A percentile compares a stretch with the other conserved stretches of the same genome.
Conservation (phyloP, 2,888 invertebrate species). For the Tinea semifulvella region DNA sequence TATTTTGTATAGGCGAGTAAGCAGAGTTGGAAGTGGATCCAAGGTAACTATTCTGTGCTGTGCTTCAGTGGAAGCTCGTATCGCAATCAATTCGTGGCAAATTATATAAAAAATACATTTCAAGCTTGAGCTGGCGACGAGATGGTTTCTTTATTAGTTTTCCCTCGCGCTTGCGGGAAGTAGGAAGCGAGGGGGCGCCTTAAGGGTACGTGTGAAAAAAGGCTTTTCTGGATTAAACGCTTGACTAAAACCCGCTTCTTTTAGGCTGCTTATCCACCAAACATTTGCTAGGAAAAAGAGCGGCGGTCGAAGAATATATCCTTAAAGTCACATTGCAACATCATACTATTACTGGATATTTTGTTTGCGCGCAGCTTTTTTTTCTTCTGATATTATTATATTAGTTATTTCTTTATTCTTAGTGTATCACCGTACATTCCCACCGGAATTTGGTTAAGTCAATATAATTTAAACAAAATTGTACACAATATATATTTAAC, state of each 20-base stretch:
- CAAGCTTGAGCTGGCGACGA: constrained; percentile 62
- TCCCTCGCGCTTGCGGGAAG: constrained; percentile 46
- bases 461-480: too few species aligned
- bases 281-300: too few species aligned
- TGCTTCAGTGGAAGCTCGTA: not conserved
- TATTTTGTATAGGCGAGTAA: too few species aligned
- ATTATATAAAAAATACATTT: constrained; percentile 70
- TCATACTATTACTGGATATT: too few species aligned
- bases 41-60: not conserved
- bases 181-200: constrained; percentile 18
- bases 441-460: too few species aligned
- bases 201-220: constrained; percentile 52
- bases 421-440: too few species aligned
- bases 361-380: too few species aligned
- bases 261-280: not conserved
- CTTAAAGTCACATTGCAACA: too few species aligned
- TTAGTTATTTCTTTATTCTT: too few species aligned
- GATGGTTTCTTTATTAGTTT: constrained; percentile 68
- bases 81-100: constrained; percentile 59
- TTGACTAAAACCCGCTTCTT: constrained; percentile 32
- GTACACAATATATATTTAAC: too few species aligned
- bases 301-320: too few species aligned
- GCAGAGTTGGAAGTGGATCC: not conserved
- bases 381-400: too few species aligned
- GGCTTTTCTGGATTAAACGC: constrained; percentile 52